Base-by-base conservation (phyloP, 2,797 vertebrate species). In the Fratercula arctica region DNA sequence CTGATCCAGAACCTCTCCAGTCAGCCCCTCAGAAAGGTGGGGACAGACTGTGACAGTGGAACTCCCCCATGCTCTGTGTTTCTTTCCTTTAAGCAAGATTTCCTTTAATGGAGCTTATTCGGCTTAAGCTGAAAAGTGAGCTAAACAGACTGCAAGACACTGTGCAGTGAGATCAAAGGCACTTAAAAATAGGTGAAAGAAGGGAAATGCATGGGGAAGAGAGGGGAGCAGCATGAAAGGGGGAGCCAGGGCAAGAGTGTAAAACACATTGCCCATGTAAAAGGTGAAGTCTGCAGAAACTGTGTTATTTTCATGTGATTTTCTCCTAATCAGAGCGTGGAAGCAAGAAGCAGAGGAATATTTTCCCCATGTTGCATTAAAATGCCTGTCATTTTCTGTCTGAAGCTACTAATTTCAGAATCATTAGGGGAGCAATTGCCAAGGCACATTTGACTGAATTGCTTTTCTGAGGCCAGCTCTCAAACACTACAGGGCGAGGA, bases 361-460 rank as follows among this genome's bases (percentile, higher is more conserved):
- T 95, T 90, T 87, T 48, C 39, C 79, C 80, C 46, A 11, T 37
- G n/a, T 81, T 92, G 64, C 91, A 92, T 94, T 87, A 80, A 96
- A 97, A 97, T 67, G 56, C 61, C 86, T 90, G 56, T 94, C 78
- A 74, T 96, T 93, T 97, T 95, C 95, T 96, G 45, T 79, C 85
- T 21, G 60, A 74, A 96, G 93, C 92, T 88, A 56, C 94, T 96
- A 85, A 97, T 97, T 97, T 95, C 93, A 92, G 94, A 92, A 91
- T 85, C 83, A 92, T 96, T 96, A 90, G 33, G 54, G 11, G 31
- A 96, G 67, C 31, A 67, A 72, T 85, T 91, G 70, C 69, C 5
- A 53, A 93, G 86, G 41, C 91, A 95, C 79, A 79, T 68, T 90
- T 63, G 39, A 28, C 39, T 57, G 92, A 57, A 70, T 35, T 59